These are phyloP conservation scores for Thaumatotibia leucotreta DNA, from an alignment of 1,140 invertebrate species.

Conservation along the genomic window DNA sequence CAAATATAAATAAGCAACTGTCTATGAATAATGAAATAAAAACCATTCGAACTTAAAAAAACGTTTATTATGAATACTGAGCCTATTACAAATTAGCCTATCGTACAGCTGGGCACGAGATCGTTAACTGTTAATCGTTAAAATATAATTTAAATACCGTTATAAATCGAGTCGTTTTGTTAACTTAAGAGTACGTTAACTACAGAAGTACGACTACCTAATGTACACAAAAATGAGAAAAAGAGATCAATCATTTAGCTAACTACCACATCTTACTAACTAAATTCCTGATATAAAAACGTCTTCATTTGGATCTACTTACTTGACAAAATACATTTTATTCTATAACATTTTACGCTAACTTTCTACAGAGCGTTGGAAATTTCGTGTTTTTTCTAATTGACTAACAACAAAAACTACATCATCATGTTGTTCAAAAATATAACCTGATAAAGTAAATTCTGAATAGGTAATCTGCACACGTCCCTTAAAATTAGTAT, in stretches of 20 bases:
- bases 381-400: no score
- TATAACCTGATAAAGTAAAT: no score
- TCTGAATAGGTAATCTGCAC: no score
- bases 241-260: neutral
- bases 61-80: constrained; percentile 63
- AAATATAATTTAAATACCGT: neutral
- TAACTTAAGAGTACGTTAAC: neutral
- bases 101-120: neutral
- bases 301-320: neutral
- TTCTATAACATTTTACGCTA: neutral
- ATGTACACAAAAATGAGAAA: neutral
- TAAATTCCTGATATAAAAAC: neutral
- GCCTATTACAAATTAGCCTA: constrained; percentile 59
- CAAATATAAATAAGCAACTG: no score
- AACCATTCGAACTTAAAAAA: constrained; percentile 41
- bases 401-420: no score
- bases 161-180: neutral
- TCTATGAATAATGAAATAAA: constrained; percentile 31
- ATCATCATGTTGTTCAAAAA: no score
- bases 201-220: neutral
- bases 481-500: no score
- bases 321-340: neutral
- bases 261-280: neutral
- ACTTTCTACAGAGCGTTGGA: neutral
- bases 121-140: neutral